Percentiles rank a stretch among this genome's conserved stretches.
These are phyloP conservation scores for Neoitamus cyanurus DNA, from an alignment of 2,888 invertebrate genomes.

Conservation along the genomic window DNA sequence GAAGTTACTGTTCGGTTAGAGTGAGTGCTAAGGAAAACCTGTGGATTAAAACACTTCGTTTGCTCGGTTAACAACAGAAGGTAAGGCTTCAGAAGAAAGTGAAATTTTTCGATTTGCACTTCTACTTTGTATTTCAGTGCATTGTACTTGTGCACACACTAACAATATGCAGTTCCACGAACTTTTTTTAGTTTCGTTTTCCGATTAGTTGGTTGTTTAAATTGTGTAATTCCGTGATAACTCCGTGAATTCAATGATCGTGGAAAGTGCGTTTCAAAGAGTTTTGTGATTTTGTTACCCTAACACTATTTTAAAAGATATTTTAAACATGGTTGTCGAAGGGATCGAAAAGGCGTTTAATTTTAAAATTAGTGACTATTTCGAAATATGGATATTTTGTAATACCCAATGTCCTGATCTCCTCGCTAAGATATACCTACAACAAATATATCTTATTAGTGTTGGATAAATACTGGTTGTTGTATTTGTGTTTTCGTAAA, in stretches of 20 bases:
- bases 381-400: too few species aligned
- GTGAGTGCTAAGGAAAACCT: slow-evolving; percentile 10
- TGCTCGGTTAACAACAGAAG: slow-evolving; percentile 34
- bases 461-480: too few species aligned
- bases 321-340: too few species aligned
- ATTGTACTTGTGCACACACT: neutral
- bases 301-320: neutral
- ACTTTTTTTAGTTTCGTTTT: neutral
- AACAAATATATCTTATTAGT: too few species aligned
- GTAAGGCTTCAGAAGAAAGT: slow-evolving; percentile 37
- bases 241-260: neutral
- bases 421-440: too few species aligned
- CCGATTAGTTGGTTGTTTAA: neutral
- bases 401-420: too few species aligned
- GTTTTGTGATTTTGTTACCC: neutral
- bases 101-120: slow-evolving; percentile 26
- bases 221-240: neutral
- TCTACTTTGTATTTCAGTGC: neutral
- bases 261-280: neutral
- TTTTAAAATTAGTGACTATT: too few species aligned
- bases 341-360: too few species aligned
- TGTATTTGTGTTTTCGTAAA: too few species aligned
- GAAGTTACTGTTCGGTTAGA: neutral
- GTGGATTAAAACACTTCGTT: slow-evolving; percentile 34
- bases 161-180: neutral